Evolutionary conservation across 2,113 vertebrate genomes (phyloP).

Genomic region (Pedetes capensis): DNA sequence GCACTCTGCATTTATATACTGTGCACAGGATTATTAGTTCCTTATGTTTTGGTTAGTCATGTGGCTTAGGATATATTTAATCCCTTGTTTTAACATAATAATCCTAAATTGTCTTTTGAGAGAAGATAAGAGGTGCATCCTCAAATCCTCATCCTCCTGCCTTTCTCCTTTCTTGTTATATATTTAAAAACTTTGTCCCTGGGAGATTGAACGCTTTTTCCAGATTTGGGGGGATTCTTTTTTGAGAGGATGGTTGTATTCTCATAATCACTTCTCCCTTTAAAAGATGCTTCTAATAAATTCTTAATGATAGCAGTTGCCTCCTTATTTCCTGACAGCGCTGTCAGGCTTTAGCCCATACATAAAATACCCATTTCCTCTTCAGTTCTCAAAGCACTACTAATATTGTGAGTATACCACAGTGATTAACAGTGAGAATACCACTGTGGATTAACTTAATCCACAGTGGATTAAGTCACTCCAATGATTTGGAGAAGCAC

Average conservation of each 20-base stretch:
- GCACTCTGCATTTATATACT: background rate
- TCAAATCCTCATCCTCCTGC: background rate
- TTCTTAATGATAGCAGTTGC: background rate
- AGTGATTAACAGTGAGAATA: too few species aligned
- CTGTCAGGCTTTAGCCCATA: background rate
- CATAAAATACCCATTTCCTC: background rate
- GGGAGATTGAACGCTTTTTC: background rate
- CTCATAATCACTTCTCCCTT: background rate
- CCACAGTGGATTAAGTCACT: too few species aligned
- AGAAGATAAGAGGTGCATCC: background rate
- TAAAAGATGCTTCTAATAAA: background rate
- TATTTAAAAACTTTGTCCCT: background rate
- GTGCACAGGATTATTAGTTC: background rate
- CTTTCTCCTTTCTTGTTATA: background rate
- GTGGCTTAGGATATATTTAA: background rate
- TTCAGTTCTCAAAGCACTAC: background rate
- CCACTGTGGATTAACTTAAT: too few species aligned
- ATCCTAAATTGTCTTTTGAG: background rate
- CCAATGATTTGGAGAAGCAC: background rate
- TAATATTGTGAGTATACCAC: background rate
- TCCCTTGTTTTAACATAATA: background rate
- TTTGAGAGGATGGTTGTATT: background rate
- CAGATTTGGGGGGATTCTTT: background rate
- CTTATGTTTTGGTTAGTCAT: background rate
- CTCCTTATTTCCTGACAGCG: background rate